Percentiles rank a stretch among this genome's conserved stretches.
These are phyloP conservation scores for Dolichallabes microphthalmus DNA, from an alignment of 2,113 vertebrate genomes.

Conservation along the genomic window DNA sequence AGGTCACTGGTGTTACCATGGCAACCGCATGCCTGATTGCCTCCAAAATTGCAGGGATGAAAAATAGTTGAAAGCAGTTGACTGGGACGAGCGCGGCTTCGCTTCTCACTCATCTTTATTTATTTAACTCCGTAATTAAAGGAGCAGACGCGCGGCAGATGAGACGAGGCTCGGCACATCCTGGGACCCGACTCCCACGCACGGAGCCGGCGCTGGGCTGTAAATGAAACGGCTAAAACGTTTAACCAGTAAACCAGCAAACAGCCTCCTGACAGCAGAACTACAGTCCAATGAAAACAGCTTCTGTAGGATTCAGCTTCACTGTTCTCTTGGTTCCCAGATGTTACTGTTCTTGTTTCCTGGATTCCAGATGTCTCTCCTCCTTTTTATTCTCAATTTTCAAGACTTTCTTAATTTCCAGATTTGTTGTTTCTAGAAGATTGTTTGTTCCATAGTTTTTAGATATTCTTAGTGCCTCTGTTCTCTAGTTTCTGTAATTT, in stretches of 20 bases:
- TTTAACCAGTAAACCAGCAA: background rate
- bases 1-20: background rate
- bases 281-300: background rate
- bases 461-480: background rate
- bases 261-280: background rate
- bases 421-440: background rate
- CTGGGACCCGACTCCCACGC: background rate
- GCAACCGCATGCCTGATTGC: slow-evolving; percentile 3
- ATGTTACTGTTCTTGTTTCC: background rate
- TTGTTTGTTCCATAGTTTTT: background rate
- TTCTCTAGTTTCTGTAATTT: background rate
- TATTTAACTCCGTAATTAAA: background rate
- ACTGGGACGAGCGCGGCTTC: background rate
- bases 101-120: background rate
- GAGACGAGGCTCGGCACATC: background rate
- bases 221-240: background rate
- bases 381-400: background rate
- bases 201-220: too few species aligned
- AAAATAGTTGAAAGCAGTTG: background rate
- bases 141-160: background rate
- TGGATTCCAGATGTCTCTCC: background rate
- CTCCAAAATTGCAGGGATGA: slow-evolving; percentile 1
- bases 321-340: background rate
- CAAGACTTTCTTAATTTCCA: background rate
- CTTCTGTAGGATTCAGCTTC: background rate